phyloP scores from a whole-genome alignment of 1,140 invertebrate species.

The Carposina sasakii region DNA sequence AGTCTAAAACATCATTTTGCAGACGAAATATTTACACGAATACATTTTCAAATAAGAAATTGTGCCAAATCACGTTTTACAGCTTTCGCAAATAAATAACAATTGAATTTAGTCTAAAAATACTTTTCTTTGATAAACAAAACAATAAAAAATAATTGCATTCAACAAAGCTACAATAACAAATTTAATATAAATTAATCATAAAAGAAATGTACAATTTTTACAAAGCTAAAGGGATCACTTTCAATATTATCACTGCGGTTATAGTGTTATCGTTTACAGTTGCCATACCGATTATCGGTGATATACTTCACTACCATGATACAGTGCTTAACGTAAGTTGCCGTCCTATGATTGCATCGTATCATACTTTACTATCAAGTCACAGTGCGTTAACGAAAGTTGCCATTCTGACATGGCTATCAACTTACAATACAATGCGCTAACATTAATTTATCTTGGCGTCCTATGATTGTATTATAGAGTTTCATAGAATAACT shows the following conservation, averaged over 20 bases:
- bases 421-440: too few species aligned
- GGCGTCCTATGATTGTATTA: too few species aligned
- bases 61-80: conserved; percentile 60
- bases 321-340: too few species aligned
- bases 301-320: too few species aligned
- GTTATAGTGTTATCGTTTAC: conserved; percentile 36
- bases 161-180: conserved; percentile 71
- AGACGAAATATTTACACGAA: conserved; percentile 57
- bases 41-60: conserved; percentile 43
- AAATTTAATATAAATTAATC: conserved; percentile 72
- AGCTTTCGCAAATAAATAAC: conserved; percentile 70
- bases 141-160: conserved; percentile 72
- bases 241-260: conserved; percentile 60
- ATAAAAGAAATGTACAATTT: conserved; percentile 70
- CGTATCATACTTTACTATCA: too few species aligned
- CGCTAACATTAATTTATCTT: too few species aligned
- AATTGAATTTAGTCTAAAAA: conserved; percentile 70
- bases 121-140: conserved; percentile 70
- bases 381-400: too few species aligned
- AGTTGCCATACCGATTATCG: too few species aligned
- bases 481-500: too few species aligned
- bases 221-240: conserved; percentile 65
- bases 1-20: conserved; percentile 53
- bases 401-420: too few species aligned
- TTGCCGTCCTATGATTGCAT: too few species aligned